These are phyloP conservation scores for Ianthella basta DNA, from an alignment of 37 sponge, comb jelly and placozoan genomes.

Conservation along the genomic window DNA sequence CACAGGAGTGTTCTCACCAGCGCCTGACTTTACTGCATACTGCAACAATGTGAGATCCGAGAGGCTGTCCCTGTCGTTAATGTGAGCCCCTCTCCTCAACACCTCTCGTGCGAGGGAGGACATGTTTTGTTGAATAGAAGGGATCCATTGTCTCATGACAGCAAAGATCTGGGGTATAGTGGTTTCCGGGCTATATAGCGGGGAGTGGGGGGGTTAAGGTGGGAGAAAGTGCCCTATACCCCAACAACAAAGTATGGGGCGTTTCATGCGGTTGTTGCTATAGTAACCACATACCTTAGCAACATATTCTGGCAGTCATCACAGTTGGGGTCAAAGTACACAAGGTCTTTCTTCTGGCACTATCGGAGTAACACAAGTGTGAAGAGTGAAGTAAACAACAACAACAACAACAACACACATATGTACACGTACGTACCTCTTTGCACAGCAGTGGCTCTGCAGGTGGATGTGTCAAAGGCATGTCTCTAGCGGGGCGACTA, in stretches of 20 bases:
- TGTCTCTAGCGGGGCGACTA: conserved; percentile 79
- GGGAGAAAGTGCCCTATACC: not conserved
- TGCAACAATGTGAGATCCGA: conserved; percentile 91
- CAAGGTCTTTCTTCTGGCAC: conserved; percentile 60
- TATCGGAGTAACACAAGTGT: conserved; percentile 5
- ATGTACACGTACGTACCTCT: conserved; percentile 50
- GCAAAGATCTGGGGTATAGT: conserved; percentile 93
- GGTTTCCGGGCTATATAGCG: conserved; percentile 67
- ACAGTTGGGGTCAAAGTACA: conserved; percentile 87
- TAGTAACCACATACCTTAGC: conserved; percentile 76
- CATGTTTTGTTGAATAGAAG: conserved; percentile 89
- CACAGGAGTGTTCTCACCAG: conserved; percentile 43
- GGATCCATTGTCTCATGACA: conserved; percentile 97
- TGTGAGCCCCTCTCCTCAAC: conserved; percentile 67
- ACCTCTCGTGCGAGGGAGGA: conserved; percentile 83
- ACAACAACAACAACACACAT: not conserved
- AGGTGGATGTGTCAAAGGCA: conserved; percentile 65
- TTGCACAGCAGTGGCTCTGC: conserved; percentile 76
- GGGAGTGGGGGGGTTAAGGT: too few relatives aligned
- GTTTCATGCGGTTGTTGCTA: too few relatives aligned
- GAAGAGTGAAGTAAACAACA: not conserved
- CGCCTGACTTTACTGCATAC: conserved; percentile 94
- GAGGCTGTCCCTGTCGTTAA: conserved; percentile 91
- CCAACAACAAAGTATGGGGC: too few relatives aligned
- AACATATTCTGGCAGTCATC: conserved; percentile 70